Percentiles rank a stretch among this genome's conserved stretches.
These are phyloP conservation scores for Phrynocephalus vlangalii DNA, from an alignment of 2,797 vertebrate species.

Conservation along the genomic window DNA sequence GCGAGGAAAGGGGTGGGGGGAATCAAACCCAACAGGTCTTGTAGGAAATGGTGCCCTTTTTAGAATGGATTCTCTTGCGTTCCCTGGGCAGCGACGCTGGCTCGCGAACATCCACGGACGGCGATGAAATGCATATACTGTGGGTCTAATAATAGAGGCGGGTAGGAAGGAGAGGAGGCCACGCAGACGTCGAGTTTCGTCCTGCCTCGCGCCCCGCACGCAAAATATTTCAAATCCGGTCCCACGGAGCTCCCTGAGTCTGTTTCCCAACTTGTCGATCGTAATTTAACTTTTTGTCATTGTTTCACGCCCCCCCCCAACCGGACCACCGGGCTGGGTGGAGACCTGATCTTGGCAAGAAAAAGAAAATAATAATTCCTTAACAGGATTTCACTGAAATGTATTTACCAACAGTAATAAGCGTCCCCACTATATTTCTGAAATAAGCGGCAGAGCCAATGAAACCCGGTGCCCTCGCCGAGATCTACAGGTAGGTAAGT, in stretches of 20 bases:
- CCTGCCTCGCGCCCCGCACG: too few species aligned
- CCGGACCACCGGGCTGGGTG: neutral
- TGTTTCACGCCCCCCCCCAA: neutral
- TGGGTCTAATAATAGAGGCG: neutral
- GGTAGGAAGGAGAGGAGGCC: neutral
- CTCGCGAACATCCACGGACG: too few species aligned
- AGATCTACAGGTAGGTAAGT: slow-evolving; percentile 1
- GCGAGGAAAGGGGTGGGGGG: too few species aligned
- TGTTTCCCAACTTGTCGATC: neutral
- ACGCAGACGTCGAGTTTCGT: neutral
- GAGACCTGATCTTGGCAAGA: neutral
- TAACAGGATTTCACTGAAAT: neutral
- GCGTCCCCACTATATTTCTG: neutral
- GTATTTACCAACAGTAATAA: neutral
- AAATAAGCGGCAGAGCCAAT: neutral
- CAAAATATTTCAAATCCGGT: neutral
- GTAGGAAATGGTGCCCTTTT: too few species aligned
- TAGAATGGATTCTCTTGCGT: too few species aligned
- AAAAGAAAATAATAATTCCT: neutral
- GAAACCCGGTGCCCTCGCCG: too few species aligned
- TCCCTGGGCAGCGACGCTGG: too few species aligned
- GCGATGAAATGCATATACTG: neutral
- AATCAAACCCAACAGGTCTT: too few species aligned
- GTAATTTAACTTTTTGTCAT: neutral
- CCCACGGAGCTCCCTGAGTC: neutral